A percentile compares a stretch with the other conserved stretches of the same genome.
Conservation (phyloP, 2,888 invertebrate species). For the Drosophila setosimentum region DNA sequence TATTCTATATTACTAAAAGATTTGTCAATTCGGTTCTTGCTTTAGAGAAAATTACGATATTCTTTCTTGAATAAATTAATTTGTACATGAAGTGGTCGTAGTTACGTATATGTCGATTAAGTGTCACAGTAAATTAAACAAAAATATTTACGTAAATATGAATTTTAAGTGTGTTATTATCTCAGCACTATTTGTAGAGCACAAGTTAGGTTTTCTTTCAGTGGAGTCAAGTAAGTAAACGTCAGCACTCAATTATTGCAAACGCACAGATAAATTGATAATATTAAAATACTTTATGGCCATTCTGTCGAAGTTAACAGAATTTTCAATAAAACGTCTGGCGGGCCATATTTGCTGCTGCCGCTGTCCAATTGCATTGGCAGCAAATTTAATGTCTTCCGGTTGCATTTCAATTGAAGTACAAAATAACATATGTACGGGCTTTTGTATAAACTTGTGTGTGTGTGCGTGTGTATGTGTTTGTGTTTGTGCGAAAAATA, state of each 20-base stretch:
- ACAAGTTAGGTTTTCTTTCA: not conserved
- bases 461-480: not conserved
- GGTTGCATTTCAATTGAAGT: constrained; percentile 45
- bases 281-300: constrained; percentile 18
- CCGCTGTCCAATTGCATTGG: constrained; percentile 22
- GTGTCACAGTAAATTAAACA: not conserved
- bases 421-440: constrained; percentile 13
- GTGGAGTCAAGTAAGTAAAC: constrained; percentile 6
- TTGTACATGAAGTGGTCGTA: not conserved
- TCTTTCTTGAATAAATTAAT: not conserved
- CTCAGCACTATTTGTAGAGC: not conserved
- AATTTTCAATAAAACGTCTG: constrained; percentile 34
- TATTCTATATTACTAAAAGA: not conserved
- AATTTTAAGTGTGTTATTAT: not conserved
- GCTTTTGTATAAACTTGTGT: not conserved
- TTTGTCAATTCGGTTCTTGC: not conserved
- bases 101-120: not conserved
- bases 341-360: constrained; percentile 27
- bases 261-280: constrained; percentile 27
- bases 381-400: constrained; percentile 48
- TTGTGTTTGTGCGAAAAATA: constrained; percentile 16
- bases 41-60: not conserved
- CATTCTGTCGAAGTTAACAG: constrained; percentile 25
- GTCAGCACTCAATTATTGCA: constrained; percentile 9
- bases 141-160: not conserved